Evolutionary conservation across 2,113 vertebrate genomes (phyloP).

Genomic region (Peromyscus californicus): DNA sequence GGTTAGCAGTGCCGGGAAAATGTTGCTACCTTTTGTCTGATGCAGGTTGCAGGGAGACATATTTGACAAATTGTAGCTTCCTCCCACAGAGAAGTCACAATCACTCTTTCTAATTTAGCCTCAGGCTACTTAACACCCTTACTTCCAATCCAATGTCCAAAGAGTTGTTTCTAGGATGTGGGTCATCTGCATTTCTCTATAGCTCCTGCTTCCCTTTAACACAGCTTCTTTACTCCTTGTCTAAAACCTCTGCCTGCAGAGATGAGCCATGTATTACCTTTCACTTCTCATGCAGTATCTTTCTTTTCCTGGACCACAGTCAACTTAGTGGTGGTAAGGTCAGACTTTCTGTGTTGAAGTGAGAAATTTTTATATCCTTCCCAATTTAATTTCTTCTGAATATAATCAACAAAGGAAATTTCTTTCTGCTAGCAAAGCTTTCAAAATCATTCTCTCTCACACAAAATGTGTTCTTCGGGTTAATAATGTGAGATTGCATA

Average conservation of each 20-base stretch:
- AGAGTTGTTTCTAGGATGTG: background rate
- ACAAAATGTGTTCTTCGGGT: background rate
- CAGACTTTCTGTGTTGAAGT: background rate
- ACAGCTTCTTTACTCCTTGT: background rate
- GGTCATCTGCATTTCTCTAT: rapidly evolving
- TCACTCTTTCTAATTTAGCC: background rate
- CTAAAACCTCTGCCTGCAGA: background rate
- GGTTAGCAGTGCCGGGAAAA: too few relatives aligned
- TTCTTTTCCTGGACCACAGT: background rate
- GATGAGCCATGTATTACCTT: background rate
- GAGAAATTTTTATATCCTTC: background rate
- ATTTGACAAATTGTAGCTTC: background rate
- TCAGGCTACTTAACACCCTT: background rate
- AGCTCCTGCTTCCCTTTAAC: background rate
- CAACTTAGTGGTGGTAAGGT: background rate
- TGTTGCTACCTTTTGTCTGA: background rate
- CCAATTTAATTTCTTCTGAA: background rate
- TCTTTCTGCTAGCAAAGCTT: background rate
- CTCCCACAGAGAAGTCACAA: background rate
- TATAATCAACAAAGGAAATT: background rate
- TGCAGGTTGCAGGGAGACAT: too few relatives aligned
- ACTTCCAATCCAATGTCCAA: background rate
- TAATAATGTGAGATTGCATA: background rate
- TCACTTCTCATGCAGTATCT: background rate
- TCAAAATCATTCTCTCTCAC: background rate